These are phyloP conservation scores for Sceliomorpha sp. DNA, from an alignment of 2,888 invertebrate species.

Conservation along the genomic window DNA sequence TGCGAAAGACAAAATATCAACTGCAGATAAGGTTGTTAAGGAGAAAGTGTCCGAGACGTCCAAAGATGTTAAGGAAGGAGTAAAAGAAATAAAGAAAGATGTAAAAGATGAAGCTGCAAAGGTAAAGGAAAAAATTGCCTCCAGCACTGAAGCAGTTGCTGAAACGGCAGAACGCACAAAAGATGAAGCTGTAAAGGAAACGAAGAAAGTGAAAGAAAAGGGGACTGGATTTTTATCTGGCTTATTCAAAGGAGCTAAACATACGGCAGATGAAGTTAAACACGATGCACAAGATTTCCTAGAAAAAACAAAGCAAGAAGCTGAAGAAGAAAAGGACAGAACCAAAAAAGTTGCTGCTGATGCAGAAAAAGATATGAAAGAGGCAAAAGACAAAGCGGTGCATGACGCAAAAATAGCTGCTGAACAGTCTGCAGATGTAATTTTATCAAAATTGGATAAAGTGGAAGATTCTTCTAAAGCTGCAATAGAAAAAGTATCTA, in stretches of 20 bases:
- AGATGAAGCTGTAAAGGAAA: slow-evolving; percentile 55
- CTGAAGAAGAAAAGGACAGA: slow-evolving; percentile 56
- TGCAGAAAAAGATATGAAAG: slow-evolving; percentile 63
- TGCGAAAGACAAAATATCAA: slow-evolving; percentile 41
- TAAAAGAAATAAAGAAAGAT: slow-evolving; percentile 48
- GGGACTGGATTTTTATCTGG: slow-evolving; percentile 62
- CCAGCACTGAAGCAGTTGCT: slow-evolving; percentile 39
- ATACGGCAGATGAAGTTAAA: slow-evolving; percentile 42
- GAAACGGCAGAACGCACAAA: slow-evolving; percentile 33
- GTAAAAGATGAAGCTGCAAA: slow-evolving; percentile 40
- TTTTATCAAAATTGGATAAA: too few relatives aligned
- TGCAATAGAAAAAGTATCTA: too few relatives aligned
- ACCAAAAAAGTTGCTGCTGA: slow-evolving; percentile 60
- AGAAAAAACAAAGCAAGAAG: slow-evolving; percentile 27
- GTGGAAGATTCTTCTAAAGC: too few relatives aligned
- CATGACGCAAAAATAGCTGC: slow-evolving; percentile 57
- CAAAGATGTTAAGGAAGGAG: slow-evolving; percentile 44
- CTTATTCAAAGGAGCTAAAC: slow-evolving; percentile 49
- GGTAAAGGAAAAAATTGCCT: slow-evolving; percentile 55
- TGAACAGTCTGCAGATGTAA: slow-evolving; percentile 46
- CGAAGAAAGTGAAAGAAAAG: slow-evolving; percentile 61
- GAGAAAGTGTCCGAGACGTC: slow-evolving; percentile 26
- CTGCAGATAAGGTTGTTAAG: slow-evolving; percentile 33
- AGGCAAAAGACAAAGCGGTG: slow-evolving; percentile 62
- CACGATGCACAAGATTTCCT: slow-evolving; percentile 71